These are phyloP conservation scores for Enteromius viviparus DNA, from an alignment of 2,797 vertebrate species.

Conservation along the genomic window DNA sequence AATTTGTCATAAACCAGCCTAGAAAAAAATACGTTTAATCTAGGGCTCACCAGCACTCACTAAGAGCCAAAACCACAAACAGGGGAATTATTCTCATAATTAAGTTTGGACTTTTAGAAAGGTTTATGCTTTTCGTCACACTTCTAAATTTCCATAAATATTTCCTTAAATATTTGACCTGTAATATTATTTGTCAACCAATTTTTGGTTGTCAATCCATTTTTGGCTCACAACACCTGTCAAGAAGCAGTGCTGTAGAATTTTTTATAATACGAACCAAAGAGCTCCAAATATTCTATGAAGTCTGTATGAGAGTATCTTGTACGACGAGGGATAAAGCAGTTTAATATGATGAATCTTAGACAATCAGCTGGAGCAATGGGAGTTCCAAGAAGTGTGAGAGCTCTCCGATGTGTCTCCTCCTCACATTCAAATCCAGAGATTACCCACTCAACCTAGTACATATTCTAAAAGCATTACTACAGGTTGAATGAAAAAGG, in stretches of 20 bases:
- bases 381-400: slow-evolving; percentile 38
- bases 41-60: slow-evolving; percentile 60
- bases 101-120: background rate
- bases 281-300: background rate
- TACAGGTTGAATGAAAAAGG: slow-evolving; percentile 21
- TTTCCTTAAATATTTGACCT: background rate
- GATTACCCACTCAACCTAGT: slow-evolving; percentile 28
- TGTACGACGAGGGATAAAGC: slow-evolving; percentile 29
- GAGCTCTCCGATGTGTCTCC: slow-evolving; percentile 20
- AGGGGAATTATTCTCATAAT: background rate
- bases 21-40: slow-evolving; percentile 64
- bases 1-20: slow-evolving; percentile 44
- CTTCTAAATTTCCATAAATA: background rate
- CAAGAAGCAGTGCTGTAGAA: background rate
- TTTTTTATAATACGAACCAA: background rate
- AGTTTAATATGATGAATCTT: slow-evolving; percentile 47
- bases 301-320: background rate
- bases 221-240: background rate
- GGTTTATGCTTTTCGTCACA: background rate
- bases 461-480: slow-evolving; percentile 32
- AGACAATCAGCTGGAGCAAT: slow-evolving; percentile 39
- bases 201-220: too few species aligned
- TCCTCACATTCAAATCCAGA: slow-evolving; percentile 40
- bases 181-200: background rate
- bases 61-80: slow-evolving; percentile 54